A percentile compares a stretch with the other conserved stretches of the same genome.
These are phyloP conservation scores for Tetrax tetrax DNA, from an alignment of 2,113 vertebrate species.

Conservation along the genomic window DNA sequence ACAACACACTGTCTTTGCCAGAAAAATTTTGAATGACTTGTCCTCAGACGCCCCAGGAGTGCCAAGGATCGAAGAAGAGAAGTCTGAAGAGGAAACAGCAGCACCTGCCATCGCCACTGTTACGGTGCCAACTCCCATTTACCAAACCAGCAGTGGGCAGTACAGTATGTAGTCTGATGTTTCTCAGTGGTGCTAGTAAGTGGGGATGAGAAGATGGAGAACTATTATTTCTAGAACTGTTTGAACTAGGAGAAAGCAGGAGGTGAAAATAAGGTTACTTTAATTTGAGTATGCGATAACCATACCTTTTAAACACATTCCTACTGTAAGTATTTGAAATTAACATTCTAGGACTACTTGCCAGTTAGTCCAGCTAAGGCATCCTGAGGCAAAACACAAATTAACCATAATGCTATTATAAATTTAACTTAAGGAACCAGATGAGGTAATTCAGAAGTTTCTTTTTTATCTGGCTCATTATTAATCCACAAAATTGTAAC, in stretches of 20 bases:
- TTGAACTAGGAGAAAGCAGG: slow-evolving; percentile 5
- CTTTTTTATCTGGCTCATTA: neutral
- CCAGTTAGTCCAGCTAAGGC: neutral
- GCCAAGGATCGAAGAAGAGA: slow-evolving; percentile 96
- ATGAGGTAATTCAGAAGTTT: neutral
- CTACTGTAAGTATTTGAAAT: neutral
- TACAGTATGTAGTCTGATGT: slow-evolving; percentile 87
- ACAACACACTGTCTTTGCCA: slow-evolving; percentile 71
- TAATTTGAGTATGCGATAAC: neutral
- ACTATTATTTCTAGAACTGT: slow-evolving; percentile 12
- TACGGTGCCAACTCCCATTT: slow-evolving; percentile 97
- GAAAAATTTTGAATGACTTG: slow-evolving; percentile 98
- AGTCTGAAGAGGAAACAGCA: slow-evolving; percentile 94
- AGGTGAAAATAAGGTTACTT: neutral
- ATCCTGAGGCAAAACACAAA: neutral
- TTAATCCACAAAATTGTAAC: neutral
- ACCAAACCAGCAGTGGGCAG: slow-evolving; percentile 98
- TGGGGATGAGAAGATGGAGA: slow-evolving; percentile 40
- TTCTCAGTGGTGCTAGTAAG: slow-evolving; percentile 64
- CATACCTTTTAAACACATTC: neutral
- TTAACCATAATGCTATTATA: neutral
- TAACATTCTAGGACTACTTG: neutral
- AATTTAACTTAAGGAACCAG: neutral
- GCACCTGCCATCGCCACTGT: slow-evolving; percentile 94
- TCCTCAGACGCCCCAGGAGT: slow-evolving; percentile 95